A percentile compares a stretch with the other conserved stretches of the same genome.
These are phyloP conservation scores for Eumeta japonica DNA, from an alignment of 1,140 invertebrate species.

Conservation along the genomic window DNA sequence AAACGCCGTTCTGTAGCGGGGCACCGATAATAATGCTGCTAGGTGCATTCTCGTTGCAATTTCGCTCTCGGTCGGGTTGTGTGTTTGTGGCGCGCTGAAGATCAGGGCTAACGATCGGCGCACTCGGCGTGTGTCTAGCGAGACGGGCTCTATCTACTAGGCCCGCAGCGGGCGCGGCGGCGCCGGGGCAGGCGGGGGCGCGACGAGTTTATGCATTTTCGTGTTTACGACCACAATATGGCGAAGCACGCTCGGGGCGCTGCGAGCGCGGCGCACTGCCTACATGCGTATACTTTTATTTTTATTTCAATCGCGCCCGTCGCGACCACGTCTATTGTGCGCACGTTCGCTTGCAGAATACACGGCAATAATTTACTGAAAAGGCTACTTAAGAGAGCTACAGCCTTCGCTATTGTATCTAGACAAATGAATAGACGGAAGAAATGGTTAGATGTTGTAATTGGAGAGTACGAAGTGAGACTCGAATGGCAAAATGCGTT, in stretches of 20 bases:
- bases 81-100: constrained; percentile 56
- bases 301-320: too few relatives aligned
- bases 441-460: too few relatives aligned
- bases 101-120: constrained; percentile 57
- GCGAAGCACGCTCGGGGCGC: constrained; percentile 50
- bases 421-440: too few relatives aligned
- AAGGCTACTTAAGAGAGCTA: too few relatives aligned
- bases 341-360: too few relatives aligned
- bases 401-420: too few relatives aligned
- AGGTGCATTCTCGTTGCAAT: constrained; percentile 57
- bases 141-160: too few relatives aligned
- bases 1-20: constrained; percentile 38
- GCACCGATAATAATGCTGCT: constrained; percentile 49
- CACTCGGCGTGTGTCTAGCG: constrained; percentile 26
- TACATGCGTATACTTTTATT: constrained; percentile 2
- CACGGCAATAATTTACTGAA: too few relatives aligned
- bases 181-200: constrained; percentile 44
- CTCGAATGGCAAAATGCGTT: too few relatives aligned
- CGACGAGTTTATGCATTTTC: constrained; percentile 51
- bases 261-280: constrained; percentile 31
- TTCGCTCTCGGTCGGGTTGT: constrained; percentile 55
- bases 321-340: too few relatives aligned
- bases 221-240: constrained; percentile 57
- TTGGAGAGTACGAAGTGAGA: too few relatives aligned
- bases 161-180: too few relatives aligned